Conservation (phyloP, 2,113 vertebrate genomes). For the Cromileptes altivelis region DNA sequence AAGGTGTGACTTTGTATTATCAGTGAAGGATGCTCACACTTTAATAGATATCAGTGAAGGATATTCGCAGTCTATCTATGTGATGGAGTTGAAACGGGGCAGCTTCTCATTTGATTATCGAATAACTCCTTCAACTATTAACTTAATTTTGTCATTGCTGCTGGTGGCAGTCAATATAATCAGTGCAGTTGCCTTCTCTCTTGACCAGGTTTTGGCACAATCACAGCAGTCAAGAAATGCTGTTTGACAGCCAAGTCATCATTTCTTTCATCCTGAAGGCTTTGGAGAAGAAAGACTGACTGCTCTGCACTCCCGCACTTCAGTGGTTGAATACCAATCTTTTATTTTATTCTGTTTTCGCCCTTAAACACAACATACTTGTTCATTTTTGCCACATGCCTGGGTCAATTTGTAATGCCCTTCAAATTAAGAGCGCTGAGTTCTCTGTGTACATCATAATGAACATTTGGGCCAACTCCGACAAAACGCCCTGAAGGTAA, state of each 20-base stretch:
- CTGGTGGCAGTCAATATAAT: conserved; percentile 57
- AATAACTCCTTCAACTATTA: conserved; percentile 31
- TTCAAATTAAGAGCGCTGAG: conserved; percentile 38
- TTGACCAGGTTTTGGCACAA: conserved; percentile 42
- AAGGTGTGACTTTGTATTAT: conserved; percentile 12
- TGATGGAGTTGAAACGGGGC: conserved; percentile 20
- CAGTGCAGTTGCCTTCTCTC: conserved; percentile 44
- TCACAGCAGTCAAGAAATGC: conserved; percentile 26
- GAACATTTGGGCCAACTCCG: conserved; percentile 38
- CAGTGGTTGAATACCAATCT: conserved; percentile 23
- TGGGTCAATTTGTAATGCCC: conserved; percentile 32
- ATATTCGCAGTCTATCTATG: conserved; percentile 8
- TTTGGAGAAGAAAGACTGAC: conserved; percentile 23
- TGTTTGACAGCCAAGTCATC: conserved; percentile 50
- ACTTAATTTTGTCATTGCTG: conserved; percentile 37
- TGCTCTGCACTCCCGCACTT: conserved; percentile 30
- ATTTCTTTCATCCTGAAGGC: conserved; percentile 50
- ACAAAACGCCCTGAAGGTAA: conserved; percentile 50
- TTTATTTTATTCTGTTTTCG: conserved; percentile 8
- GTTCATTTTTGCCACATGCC: conserved; percentile 17
- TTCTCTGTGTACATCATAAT: conserved; percentile 32
- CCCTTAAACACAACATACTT: conserved; percentile 21
- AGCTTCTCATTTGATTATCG: conserved; percentile 43
- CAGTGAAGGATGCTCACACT: conserved; percentile 9
- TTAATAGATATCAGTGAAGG: conserved; percentile 11